phyloP scores from a whole-genome alignment of 2,797 vertebrate species.

The Odontamblyopus lacepedii region DNA sequence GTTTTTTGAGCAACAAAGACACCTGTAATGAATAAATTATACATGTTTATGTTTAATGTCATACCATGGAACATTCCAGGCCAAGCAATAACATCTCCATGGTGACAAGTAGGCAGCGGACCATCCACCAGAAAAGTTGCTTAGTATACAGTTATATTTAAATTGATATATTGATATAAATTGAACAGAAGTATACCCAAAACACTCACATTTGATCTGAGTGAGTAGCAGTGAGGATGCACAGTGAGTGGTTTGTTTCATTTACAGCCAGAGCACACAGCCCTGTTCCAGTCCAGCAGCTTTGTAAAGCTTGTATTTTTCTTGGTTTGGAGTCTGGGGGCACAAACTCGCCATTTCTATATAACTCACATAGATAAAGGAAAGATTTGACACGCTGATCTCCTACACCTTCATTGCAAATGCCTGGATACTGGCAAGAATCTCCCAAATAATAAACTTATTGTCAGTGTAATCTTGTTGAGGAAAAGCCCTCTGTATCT shows the following conservation, averaged over 20 bases:
- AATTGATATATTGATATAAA: neutral
- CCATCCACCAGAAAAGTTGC: too few species aligned
- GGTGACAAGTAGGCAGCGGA: too few species aligned
- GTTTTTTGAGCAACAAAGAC: too few species aligned
- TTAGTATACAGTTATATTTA: too few species aligned
- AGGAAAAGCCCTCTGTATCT: slow-evolving; percentile 46
- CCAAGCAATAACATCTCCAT: too few species aligned
- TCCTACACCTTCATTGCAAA: slow-evolving; percentile 47
- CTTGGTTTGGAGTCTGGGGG: slow-evolving; percentile 45
- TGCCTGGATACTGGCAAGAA: slow-evolving; percentile 27
- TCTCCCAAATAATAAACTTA: slow-evolving; percentile 53
- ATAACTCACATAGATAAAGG: slow-evolving; percentile 62
- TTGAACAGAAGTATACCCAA: neutral
- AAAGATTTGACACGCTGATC: slow-evolving; percentile 62
- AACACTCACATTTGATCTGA: slow-evolving; percentile 5
- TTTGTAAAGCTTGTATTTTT: slow-evolving; percentile 55
- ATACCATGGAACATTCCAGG: too few species aligned
- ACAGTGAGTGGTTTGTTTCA: slow-evolving; percentile 55
- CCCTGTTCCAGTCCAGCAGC: slow-evolving; percentile 61
- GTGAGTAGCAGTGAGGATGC: slow-evolving; percentile 62
- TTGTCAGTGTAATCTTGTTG: slow-evolving; percentile 51
- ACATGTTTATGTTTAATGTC: too few species aligned
- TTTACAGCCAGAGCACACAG: slow-evolving; percentile 60
- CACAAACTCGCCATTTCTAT: slow-evolving; percentile 47
- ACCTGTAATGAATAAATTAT: too few species aligned